A percentile compares a stretch with the other conserved stretches of the same genome.
Conservation (phyloP, 2,797 vertebrate genomes). For the Eremophila alpestris region DNA sequence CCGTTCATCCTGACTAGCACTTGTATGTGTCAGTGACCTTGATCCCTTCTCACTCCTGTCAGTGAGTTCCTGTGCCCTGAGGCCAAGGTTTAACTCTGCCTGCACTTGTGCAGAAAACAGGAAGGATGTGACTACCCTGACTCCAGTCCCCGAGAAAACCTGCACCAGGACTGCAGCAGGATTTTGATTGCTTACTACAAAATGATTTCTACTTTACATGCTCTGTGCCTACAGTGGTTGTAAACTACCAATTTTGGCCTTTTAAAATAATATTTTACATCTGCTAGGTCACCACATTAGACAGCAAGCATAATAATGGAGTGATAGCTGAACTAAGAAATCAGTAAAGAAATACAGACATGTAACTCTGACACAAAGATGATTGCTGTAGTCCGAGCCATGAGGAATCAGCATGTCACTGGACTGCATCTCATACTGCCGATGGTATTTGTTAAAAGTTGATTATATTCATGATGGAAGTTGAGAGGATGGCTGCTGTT, state of each 20-base stretch:
- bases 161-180: neutral
- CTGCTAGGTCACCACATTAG: neutral
- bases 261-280: neutral
- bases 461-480: neutral
- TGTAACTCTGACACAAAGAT: neutral
- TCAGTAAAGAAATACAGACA: neutral
- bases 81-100: slow-evolving; percentile 29
- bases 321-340: neutral
- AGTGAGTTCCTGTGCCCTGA: neutral
- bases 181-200: neutral
- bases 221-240: neutral
- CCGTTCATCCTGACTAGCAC: neutral
- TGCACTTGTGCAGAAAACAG: neutral
- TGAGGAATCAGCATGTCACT: neutral
- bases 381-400: neutral
- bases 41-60: neutral
- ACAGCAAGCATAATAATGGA: neutral
- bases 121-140: neutral
- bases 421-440: neutral
- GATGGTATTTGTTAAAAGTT: neutral
- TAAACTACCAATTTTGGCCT: neutral
- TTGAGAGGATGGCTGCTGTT: neutral
- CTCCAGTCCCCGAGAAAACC: neutral
- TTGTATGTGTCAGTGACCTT: neutral
- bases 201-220: neutral